A percentile compares a stretch with the other conserved stretches of the same genome.
Conservation (phyloP, 2,888 invertebrate genomes). For the Chloroclysta siterata region DNA sequence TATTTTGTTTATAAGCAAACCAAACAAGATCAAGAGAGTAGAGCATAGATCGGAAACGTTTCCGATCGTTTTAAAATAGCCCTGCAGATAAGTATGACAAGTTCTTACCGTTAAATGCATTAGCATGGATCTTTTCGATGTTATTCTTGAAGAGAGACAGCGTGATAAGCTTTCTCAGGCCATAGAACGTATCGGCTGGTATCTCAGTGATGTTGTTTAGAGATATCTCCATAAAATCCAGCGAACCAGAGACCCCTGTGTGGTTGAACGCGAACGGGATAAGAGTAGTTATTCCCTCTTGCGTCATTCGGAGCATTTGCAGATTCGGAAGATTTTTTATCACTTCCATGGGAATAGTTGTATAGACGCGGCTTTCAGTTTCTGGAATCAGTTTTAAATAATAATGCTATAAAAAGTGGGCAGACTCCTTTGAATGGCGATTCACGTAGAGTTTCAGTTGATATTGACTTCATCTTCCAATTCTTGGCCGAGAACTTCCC, state of each 20-base stretch:
- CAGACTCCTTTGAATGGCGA: too few species aligned
- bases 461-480: too few species aligned
- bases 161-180: conserved; percentile 30
- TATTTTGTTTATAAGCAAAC: too few species aligned
- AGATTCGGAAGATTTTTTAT: conserved; percentile 2
- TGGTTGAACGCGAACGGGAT: background rate
- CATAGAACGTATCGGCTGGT: conserved; percentile 40
- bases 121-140: conserved; percentile 22
- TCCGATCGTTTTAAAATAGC: too few species aligned
- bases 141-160: conserved; percentile 47
- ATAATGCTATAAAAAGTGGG: too few species aligned
- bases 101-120: conserved; percentile 16
- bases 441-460: too few species aligned
- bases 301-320: background rate
- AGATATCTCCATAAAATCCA: conserved; percentile 34
- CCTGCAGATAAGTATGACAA: too few species aligned
- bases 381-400: conserved; percentile 1
- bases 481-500: too few species aligned
- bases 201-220: conserved; percentile 23
- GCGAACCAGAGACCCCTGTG: background rate
- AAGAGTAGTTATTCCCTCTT: background rate
- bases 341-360: background rate
- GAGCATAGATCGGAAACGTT: too few species aligned
- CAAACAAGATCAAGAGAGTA: too few species aligned
- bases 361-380: background rate